These are phyloP conservation scores for Cyclargus thomasi DNA, from an alignment of 1,140 invertebrate genomes.

Conservation along the genomic window DNA sequence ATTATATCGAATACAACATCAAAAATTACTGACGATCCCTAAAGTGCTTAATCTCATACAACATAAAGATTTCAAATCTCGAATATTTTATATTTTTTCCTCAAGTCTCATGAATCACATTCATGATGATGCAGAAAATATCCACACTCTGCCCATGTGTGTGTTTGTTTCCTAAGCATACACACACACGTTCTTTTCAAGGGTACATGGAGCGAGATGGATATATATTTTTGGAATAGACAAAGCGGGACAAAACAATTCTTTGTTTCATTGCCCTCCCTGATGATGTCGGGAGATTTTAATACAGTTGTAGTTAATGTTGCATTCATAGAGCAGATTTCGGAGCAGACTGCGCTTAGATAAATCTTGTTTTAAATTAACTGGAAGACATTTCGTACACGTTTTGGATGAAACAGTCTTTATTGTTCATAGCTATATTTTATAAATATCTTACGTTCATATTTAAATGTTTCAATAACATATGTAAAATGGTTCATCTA, in stretches of 20 bases:
- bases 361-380: conserved; percentile 1
- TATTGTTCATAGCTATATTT: background rate
- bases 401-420: background rate
- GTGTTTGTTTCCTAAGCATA: conserved; percentile 39
- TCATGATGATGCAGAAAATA: conserved; percentile 40
- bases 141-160: conserved; percentile 31
- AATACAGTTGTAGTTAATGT: conserved; percentile 64
- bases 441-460: too few species aligned
- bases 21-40: too few species aligned
- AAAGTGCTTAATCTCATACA: background rate
- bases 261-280: conserved; percentile 69
- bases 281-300: conserved; percentile 58
- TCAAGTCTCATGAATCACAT: conserved; percentile 36
- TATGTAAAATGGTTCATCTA: too few species aligned
- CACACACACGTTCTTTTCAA: conserved; percentile 57
- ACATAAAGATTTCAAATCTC: conserved; percentile 11
- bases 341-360: conserved; percentile 21
- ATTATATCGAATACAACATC: too few species aligned
- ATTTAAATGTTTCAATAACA: too few species aligned
- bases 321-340: conserved; percentile 34
- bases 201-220: conserved; percentile 56
- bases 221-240: conserved; percentile 43
- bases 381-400: background rate
- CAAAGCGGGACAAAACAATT: conserved; percentile 40
- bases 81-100: conserved; percentile 22